Evolutionary conservation across 2,888 invertebrate genomes (phyloP).

Genomic region (Chymomyza fuscimana): DNA sequence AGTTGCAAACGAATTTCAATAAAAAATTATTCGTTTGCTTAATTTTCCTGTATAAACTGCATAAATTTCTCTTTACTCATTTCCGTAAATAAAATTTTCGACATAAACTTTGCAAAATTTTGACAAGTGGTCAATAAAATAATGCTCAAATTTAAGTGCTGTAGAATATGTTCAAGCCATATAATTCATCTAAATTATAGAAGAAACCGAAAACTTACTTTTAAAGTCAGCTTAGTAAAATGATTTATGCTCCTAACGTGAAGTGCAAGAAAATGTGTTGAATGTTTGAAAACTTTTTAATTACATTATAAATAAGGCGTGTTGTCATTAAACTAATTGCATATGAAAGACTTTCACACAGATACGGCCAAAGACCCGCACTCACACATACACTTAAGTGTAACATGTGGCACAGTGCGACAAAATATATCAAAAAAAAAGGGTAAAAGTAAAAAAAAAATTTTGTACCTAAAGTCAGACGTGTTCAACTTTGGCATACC

Average conservation of each 20-base stretch:
- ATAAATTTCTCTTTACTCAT: too few relatives aligned
- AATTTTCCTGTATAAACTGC: too few relatives aligned
- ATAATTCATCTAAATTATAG: not conserved
- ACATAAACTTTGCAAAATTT: too few relatives aligned
- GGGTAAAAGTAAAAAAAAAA: not conserved
- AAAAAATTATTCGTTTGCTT: too few relatives aligned
- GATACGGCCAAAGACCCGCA: slow-evolving; percentile 1
- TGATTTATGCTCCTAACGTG: not conserved
- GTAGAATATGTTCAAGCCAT: too few relatives aligned
- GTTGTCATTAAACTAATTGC: slow-evolving; percentile 28
- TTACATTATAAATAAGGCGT: slow-evolving; percentile 38
- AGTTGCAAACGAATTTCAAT: too few relatives aligned
- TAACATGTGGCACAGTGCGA: not conserved
- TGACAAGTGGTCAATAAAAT: too few relatives aligned
- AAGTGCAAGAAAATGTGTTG: slow-evolving; percentile 13
- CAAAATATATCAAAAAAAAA: not conserved
- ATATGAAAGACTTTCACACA: not conserved
- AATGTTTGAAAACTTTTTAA: slow-evolving; percentile 41
- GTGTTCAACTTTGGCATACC: too few relatives aligned
- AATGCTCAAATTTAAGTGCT: too few relatives aligned
- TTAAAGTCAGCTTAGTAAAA: not conserved
- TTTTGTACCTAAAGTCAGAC: too few relatives aligned
- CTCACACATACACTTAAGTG: not conserved
- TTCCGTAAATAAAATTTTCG: too few relatives aligned
- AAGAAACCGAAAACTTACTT: not conserved